phyloP scores from a whole-genome alignment of 2,113 vertebrate species.

The Hiodon alosoides region DNA sequence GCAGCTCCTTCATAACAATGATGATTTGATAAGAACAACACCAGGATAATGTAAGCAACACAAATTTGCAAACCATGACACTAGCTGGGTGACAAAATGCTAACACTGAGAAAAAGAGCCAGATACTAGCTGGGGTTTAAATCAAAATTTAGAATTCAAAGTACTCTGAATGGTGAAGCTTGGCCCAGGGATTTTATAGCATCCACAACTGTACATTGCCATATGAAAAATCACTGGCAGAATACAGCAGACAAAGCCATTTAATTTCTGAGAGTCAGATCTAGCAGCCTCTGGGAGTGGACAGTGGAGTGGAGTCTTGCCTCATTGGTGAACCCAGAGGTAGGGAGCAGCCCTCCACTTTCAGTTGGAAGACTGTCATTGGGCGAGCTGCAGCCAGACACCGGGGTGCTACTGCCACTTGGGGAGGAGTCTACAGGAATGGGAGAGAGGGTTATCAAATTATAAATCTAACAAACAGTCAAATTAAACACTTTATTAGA shows the following conservation, averaged over 20 bases:
- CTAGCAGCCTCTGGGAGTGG: background rate
- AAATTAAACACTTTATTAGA: slow-evolving; percentile 9
- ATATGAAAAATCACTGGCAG: no score
- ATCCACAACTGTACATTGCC: no score
- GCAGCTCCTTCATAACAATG: no score
- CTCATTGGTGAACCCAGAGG: slow-evolving; percentile 59
- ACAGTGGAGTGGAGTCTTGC: slow-evolving; percentile 66
- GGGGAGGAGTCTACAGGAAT: slow-evolving; percentile 75
- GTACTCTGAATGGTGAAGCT: no score
- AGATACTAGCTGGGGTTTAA: no score
- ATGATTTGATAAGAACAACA: no score
- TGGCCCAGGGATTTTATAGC: no score
- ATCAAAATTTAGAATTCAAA: no score
- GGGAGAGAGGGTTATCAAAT: background rate
- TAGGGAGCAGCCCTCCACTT: slow-evolving; percentile 53
- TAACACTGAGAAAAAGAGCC: no score
- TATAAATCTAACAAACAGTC: slow-evolving; percentile 7
- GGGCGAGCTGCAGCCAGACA: slow-evolving; percentile 83
- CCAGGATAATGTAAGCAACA: no score
- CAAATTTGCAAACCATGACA: no score
- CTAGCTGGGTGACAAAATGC: no score
- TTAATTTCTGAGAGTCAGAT: background rate
- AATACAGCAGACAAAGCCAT: background rate
- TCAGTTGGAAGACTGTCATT: slow-evolving; percentile 79
- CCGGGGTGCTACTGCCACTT: slow-evolving; percentile 82